phyloP scores from a whole-genome alignment of 1,140 invertebrate species.

The Sycophaga agraensis region DNA sequence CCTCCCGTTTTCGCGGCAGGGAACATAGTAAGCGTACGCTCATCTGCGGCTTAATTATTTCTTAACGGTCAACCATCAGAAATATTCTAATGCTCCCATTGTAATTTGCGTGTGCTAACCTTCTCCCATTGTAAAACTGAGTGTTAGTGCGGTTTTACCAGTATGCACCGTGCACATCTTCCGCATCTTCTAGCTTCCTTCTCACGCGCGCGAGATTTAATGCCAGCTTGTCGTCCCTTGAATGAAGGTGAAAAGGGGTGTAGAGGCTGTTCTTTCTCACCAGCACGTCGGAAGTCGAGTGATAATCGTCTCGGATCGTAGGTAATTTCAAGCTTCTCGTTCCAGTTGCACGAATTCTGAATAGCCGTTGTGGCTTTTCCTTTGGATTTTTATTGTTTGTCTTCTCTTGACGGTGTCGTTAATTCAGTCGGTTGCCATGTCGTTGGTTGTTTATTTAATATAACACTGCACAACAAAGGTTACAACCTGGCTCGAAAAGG shows the following conservation, averaged over 20 bases:
- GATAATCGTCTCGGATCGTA: constrained; percentile 11
- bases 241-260: constrained; percentile 16
- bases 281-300: background rate
- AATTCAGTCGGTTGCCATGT: too few species aligned
- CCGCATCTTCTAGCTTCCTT: constrained; percentile 8
- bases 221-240: background rate
- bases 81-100: too few species aligned
- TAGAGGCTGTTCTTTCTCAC: background rate
- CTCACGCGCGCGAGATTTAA: constrained; percentile 3
- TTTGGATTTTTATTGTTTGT: background rate
- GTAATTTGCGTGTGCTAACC: constrained; percentile 9
- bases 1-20: too few species aligned
- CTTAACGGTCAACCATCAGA: too few species aligned
- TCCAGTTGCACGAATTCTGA: background rate
- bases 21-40: too few species aligned
- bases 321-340: background rate
- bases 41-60: too few species aligned
- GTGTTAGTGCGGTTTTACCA: background rate
- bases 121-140: background rate
- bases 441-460: background rate
- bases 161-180: constrained; percentile 1
- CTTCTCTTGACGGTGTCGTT: too few species aligned
- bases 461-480: background rate
- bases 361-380: background rate
- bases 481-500: too few species aligned